phyloP scores from a whole-genome alignment of 2,797 vertebrate species.

The Acipenser oxyrinchus region DNA sequence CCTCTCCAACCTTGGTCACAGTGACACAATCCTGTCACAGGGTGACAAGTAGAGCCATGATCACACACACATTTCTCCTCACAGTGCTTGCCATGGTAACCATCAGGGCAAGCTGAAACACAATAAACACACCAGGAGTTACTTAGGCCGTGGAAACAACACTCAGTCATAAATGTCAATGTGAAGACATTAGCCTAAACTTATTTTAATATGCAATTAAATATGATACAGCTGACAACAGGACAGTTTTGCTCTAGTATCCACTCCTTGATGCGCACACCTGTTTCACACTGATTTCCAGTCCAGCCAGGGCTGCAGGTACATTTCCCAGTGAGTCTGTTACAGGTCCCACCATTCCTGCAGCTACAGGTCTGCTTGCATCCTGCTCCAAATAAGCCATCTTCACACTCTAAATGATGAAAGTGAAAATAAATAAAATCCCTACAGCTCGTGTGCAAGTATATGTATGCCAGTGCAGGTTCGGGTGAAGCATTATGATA shows the following conservation, averaged over 20 bases:
- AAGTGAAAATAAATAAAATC: not conserved
- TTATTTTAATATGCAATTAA: too few species aligned
- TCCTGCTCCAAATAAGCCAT: slow-evolving; percentile 31
- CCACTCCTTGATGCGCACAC: slow-evolving; percentile 20
- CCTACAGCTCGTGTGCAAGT: not conserved
- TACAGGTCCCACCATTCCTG: slow-evolving; percentile 38
- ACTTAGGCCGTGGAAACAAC: not conserved
- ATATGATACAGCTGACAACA: too few species aligned
- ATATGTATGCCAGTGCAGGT: too few species aligned
- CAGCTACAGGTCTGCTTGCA: slow-evolving; percentile 41
- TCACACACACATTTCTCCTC: slow-evolving; percentile 48
- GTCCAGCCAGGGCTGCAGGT: slow-evolving; percentile 37
- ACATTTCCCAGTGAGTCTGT: slow-evolving; percentile 37
- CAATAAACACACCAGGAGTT: too few species aligned
- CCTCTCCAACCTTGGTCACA: slow-evolving; percentile 51
- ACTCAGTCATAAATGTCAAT: not conserved
- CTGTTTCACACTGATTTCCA: slow-evolving; percentile 42
- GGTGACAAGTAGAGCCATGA: slow-evolving; percentile 44
- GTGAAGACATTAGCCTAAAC: too few species aligned
- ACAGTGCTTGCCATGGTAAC: slow-evolving; percentile 47
- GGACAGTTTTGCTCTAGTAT: too few species aligned
- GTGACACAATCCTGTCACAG: slow-evolving; percentile 45
- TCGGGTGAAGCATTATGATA: too few species aligned
- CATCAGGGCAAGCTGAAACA: slow-evolving; percentile 41
- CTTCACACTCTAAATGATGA: slow-evolving; percentile 17